Evolutionary conservation across 2,888 invertebrate genomes (phyloP), one percentile per base, ranked within the genome.

Genomic region (Eristalis intricaria): DNA sequence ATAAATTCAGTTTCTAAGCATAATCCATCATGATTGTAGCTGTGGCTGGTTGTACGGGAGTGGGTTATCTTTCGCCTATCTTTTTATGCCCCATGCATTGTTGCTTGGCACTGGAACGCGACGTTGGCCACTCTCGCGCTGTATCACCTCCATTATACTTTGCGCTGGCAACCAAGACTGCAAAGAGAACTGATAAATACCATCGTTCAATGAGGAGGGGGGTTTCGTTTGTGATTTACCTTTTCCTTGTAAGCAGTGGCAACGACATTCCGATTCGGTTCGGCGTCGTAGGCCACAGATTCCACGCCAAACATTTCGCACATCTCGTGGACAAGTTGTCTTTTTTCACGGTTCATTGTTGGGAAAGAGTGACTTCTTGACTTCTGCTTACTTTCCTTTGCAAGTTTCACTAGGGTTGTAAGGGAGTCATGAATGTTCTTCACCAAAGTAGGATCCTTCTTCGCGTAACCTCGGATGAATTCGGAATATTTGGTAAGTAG

Each of bases 231-330:
- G 8, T 19, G 19, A 50, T 90, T 91, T 91, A 96, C 96, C 94
- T 95, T 96, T 89, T 96, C 97, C 92, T 94, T 96, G 80, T 95
- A 95, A 69, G 98, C 98, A 19, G 97, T 98, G 29, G 97, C 97
- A n/a, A 98, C 97, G 19, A 99, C 97, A 93, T 99, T 99, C 88
- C 98, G 95, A 92, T 99, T 98, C 0, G 99, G 99, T 91, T 99
- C 99, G 23, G 96, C 96, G 93, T 99, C 99, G 92, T 98, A 99
- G 26, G 98, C 98, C 82, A 97, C 96, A 89, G 98, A 97, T 91
- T 98, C 97, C 90, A 98, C 97, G 58, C 98, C 98, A 94, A 99
- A 99, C 93, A 97, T 97, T 91, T 98, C 97, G 90, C 98, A 98
- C 92, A 98, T 95, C 92, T 99, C 99, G 93, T 99, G 99, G 11